These are phyloP conservation scores for Bradypus variegatus DNA, from an alignment of 2,797 vertebrate species.

Conservation along the genomic window DNA sequence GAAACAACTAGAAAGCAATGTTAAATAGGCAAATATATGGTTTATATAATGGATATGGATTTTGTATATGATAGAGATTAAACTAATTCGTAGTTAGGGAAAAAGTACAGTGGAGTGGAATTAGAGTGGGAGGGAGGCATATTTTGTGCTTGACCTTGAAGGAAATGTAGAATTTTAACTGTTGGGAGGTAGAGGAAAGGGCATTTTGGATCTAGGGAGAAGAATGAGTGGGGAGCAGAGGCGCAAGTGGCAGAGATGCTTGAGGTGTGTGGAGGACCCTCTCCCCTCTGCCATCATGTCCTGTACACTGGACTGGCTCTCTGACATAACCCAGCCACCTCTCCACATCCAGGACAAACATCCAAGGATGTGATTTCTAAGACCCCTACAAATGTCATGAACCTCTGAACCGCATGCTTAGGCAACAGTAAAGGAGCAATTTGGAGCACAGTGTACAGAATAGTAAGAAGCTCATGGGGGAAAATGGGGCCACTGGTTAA, in stretches of 20 bases:
- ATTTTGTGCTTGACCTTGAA: neutral
- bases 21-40: neutral
- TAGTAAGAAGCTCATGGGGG: neutral
- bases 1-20: neutral
- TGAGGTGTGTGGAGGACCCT: neutral
- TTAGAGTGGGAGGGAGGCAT: neutral
- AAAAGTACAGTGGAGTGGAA: neutral
- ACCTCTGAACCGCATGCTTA: neutral
- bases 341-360: neutral
- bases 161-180: neutral
- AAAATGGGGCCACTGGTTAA: neutral
- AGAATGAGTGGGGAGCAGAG: neutral
- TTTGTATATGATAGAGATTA: neutral
- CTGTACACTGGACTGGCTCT: neutral
- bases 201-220: neutral
- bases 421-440: neutral
- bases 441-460: neutral
- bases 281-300: rapidly evolving
- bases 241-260: neutral
- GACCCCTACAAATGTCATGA: neutral
- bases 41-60: too few species aligned
- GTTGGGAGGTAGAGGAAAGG: neutral
- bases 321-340: neutral
- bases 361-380: neutral
- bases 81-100: neutral